These are phyloP conservation scores for Drosophila chauvacae DNA, from an alignment of 1,140 invertebrate genomes.

Conservation along the genomic window DNA sequence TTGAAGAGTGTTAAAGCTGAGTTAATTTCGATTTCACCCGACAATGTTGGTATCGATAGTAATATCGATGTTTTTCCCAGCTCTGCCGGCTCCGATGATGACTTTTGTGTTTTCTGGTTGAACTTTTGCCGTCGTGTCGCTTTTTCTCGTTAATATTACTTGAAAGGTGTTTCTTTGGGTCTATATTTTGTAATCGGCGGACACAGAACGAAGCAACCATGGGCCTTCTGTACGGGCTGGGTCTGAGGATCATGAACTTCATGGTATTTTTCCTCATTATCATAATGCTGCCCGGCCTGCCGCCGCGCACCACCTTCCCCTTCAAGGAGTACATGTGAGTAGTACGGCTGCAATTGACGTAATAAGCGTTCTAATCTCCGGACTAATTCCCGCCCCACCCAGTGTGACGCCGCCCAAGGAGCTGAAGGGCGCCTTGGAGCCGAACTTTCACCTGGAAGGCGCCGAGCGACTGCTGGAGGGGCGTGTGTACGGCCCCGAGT, in stretches of 20 bases:
- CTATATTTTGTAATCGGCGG: conserved; percentile 15
- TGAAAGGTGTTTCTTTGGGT: conserved; percentile 20
- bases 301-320: conserved; percentile 82
- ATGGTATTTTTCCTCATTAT: conserved; percentile 80
- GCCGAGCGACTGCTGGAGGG: conserved; percentile 87
- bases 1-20: too few relatives aligned
- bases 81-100: conserved; percentile 63
- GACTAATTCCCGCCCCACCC: not conserved
- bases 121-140: conserved; percentile 81
- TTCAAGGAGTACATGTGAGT: conserved; percentile 79
- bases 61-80: conserved; percentile 29
- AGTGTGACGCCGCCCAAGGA: conserved; percentile 79
- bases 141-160: conserved; percentile 49
- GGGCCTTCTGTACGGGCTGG: conserved; percentile 70
- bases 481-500: conserved; percentile 89
- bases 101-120: conserved; percentile 64
- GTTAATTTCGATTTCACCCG: not conserved
- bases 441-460: conserved; percentile 87
- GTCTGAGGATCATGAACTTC: conserved; percentile 79
- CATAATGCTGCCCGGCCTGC: conserved; percentile 72
- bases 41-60: not conserved
- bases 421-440: conserved; percentile 86
- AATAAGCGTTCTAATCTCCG: conserved; percentile 16
- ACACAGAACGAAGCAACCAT: conserved; percentile 45
- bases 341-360: conserved; percentile 28